Percentiles rank a stretch among this genome's conserved stretches.
These are phyloP conservation scores for Drosophila yooni DNA, from an alignment of 2,888 invertebrate genomes.

Conservation along the genomic window DNA sequence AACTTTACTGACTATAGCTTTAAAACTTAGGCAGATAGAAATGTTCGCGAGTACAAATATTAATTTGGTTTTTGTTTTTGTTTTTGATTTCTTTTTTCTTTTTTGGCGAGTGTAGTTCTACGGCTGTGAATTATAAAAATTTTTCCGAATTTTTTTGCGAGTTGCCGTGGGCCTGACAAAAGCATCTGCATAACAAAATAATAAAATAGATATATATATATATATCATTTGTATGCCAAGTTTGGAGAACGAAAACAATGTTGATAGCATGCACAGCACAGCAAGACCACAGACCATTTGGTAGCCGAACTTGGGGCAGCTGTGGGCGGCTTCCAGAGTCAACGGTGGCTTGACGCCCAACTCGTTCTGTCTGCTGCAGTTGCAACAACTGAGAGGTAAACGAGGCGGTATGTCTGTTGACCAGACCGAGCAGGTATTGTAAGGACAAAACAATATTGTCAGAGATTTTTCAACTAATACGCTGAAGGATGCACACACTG, in stretches of 20 bases:
- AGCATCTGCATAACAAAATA: not conserved
- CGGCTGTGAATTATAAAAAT: not conserved
- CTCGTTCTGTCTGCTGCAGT: not conserved
- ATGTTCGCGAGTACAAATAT: not conserved
- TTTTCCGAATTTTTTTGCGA: not conserved
- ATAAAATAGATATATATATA: too few relatives aligned
- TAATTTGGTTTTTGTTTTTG: not conserved
- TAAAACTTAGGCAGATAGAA: not conserved
- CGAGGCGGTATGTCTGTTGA: not conserved
- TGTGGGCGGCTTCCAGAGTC: not conserved
- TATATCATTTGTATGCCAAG: not conserved
- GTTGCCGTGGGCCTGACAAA: not conserved
- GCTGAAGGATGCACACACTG: not conserved
- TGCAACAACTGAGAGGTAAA: not conserved
- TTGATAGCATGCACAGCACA: slow-evolving; percentile 10
- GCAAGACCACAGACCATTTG: slow-evolving; percentile 1
- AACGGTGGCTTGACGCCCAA: not conserved
- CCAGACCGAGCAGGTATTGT: not conserved
- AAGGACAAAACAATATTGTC: not conserved
- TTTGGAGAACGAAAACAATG: not conserved
- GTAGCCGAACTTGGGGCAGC: not conserved
- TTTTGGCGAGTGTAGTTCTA: not conserved
- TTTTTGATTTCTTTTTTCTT: not conserved
- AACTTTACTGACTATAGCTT: not conserved
- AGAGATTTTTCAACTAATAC: not conserved